These are phyloP conservation scores for Dicrostonyx torquatus DNA, from an alignment of 2,797 vertebrate genomes.

Conservation along the genomic window DNA sequence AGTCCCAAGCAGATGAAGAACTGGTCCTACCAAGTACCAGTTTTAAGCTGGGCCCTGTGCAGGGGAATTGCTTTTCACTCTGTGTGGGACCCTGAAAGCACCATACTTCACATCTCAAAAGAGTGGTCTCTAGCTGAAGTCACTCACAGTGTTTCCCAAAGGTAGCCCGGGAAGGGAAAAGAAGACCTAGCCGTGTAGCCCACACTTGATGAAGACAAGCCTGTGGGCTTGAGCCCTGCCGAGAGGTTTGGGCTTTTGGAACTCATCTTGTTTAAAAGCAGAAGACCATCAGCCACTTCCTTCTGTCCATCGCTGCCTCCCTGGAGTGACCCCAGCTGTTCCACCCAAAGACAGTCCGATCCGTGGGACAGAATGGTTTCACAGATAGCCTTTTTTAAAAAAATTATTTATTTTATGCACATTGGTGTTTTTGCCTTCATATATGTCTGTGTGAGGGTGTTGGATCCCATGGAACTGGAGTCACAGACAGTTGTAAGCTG, in stretches of 20 bases:
- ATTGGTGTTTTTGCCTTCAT: too few relatives aligned
- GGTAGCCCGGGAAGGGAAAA: not conserved
- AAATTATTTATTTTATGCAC: too few relatives aligned
- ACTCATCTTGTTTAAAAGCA: not conserved
- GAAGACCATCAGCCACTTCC: not conserved
- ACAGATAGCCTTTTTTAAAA: not conserved
- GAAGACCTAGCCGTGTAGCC: not conserved
- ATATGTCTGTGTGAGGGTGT: too few relatives aligned
- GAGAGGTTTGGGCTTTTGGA: not conserved
- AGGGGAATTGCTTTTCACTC: not conserved
- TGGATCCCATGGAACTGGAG: too few relatives aligned
- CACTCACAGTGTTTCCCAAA: not conserved
- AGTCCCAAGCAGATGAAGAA: slow-evolving; percentile 17
- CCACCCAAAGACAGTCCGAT: not conserved
- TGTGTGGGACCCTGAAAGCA: not conserved
- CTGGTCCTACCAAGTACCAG: not conserved
- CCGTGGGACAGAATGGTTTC: not conserved
- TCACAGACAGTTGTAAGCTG: too few relatives aligned
- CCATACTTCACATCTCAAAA: not conserved
- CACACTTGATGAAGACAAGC: not conserved
- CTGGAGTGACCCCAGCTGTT: not conserved
- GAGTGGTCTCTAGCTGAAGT: not conserved
- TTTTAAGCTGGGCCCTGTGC: not conserved
- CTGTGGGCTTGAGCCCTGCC: not conserved
- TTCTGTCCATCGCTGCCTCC: not conserved